phyloP scores from a whole-genome alignment of 1,140 invertebrate genomes.

The Bombus huntii region DNA sequence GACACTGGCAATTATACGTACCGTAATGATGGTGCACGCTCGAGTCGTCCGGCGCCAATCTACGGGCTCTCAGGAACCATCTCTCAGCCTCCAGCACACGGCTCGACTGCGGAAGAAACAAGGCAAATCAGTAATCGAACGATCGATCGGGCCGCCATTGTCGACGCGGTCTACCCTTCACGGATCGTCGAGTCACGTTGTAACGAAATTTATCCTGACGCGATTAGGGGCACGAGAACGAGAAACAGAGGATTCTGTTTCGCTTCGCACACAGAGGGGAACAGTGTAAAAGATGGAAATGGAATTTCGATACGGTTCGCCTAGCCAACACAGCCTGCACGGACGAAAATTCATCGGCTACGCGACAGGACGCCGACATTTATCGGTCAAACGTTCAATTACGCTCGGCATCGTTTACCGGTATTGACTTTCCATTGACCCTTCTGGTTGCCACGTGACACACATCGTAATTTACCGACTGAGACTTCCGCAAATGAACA shows the following conservation, averaged over 20 bases:
- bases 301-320: conserved; percentile 14
- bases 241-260: background rate
- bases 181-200: background rate
- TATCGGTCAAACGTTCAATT: conserved; percentile 41
- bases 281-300: conserved; percentile 6
- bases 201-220: background rate
- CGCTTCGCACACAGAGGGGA: background rate
- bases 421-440: conserved; percentile 32
- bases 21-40: conserved; percentile 93
- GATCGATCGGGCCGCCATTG: background rate
- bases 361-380: conserved; percentile 2
- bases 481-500: background rate
- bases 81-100: conserved; percentile 92
- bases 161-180: background rate
- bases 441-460: background rate
- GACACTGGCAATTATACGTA: conserved; percentile 79
- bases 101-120: conserved; percentile 86
- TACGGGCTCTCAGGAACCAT: conserved; percentile 93
- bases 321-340: background rate
- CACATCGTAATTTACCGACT: background rate
- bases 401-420: conserved; percentile 26
- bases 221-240: background rate
- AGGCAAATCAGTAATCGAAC: conserved; percentile 46
- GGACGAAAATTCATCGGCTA: conserved; percentile 24
- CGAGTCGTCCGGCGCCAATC: conserved; percentile 91